phyloP scores from a whole-genome alignment of 2,113 vertebrate species.

The Megaptera novaeangliae region DNA sequence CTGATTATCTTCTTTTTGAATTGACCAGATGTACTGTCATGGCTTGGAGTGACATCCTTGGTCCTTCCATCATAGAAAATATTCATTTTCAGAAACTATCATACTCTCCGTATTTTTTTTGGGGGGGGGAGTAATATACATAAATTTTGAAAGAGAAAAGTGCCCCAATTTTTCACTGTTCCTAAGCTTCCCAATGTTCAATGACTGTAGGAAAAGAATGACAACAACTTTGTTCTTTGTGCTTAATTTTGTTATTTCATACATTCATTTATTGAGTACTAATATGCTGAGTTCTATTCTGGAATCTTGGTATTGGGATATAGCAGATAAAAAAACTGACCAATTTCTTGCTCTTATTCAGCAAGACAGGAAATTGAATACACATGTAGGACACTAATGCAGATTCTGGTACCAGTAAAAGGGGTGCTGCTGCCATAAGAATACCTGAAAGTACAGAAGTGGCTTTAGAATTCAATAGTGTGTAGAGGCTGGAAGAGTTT shows the following conservation, averaged over 20 bases:
- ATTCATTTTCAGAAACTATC: background rate
- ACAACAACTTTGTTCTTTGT: background rate
- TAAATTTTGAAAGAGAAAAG: background rate
- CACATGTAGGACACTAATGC: background rate
- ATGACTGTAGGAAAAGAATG: background rate
- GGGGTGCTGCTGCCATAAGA: background rate
- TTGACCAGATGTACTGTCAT: background rate
- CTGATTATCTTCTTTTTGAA: background rate
- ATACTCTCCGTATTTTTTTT: background rate
- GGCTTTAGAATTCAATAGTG: background rate
- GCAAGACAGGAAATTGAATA: background rate
- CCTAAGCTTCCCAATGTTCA: background rate
- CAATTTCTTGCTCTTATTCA: background rate
- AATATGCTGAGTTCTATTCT: background rate
- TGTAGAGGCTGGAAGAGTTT: background rate
- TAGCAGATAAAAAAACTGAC: background rate
- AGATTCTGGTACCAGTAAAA: background rate
- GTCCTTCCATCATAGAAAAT: background rate
- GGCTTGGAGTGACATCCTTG: background rate
- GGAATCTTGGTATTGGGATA: background rate
- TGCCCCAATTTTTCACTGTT: background rate
- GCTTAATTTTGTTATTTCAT: background rate
- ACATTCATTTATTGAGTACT: background rate
- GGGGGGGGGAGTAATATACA: background rate
- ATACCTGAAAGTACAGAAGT: background rate